Conservation (phyloP, 2,888 invertebrate genomes). For the Rhagium mordax region DNA sequence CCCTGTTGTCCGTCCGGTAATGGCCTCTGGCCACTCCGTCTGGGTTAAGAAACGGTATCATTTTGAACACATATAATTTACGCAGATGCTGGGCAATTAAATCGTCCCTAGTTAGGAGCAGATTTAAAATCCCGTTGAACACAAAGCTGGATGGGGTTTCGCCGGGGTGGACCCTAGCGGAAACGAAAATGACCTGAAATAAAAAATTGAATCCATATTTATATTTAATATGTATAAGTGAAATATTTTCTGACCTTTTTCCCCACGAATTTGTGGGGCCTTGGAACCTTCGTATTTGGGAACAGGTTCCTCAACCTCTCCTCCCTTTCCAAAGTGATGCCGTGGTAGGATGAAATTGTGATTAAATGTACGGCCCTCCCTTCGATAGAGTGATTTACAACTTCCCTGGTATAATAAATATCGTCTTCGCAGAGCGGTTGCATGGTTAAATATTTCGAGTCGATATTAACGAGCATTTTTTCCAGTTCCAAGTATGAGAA, state of each 20-base stretch:
- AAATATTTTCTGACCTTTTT: conserved; percentile 78
- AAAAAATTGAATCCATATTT: too few relatives aligned
- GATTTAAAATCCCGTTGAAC: conserved; percentile 89
- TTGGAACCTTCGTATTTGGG: conserved; percentile 77
- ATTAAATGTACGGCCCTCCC: conserved; percentile 84
- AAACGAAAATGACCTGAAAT: conserved; percentile 84
- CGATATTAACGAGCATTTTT: conserved; percentile 80
- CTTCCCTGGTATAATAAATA: conserved; percentile 89
- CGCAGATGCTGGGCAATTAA: conserved; percentile 82
- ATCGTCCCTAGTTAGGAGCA: conserved; percentile 83
- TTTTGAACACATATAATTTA: conserved; percentile 87
- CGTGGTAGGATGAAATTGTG: conserved; percentile 87
- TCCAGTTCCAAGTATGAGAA: conserved; percentile 89
- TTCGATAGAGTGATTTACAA: conserved; percentile 85
- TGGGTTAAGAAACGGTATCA: conserved; percentile 93
- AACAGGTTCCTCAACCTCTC: conserved; percentile 81
- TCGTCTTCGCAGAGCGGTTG: conserved; percentile 72
- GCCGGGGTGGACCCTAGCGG: conserved; percentile 93
- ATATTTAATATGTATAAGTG: too few relatives aligned
- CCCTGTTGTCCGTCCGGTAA: conserved; percentile 89
- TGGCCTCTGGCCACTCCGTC: conserved; percentile 92
- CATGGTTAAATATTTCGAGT: conserved; percentile 74
- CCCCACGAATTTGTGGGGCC: conserved; percentile 83
- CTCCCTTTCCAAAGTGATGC: conserved; percentile 82
- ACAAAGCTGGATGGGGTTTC: conserved; percentile 94